These are phyloP conservation scores for Nephrotoma guestfalica DNA, from an alignment of 2,888 invertebrate species.

Conservation along the genomic window DNA sequence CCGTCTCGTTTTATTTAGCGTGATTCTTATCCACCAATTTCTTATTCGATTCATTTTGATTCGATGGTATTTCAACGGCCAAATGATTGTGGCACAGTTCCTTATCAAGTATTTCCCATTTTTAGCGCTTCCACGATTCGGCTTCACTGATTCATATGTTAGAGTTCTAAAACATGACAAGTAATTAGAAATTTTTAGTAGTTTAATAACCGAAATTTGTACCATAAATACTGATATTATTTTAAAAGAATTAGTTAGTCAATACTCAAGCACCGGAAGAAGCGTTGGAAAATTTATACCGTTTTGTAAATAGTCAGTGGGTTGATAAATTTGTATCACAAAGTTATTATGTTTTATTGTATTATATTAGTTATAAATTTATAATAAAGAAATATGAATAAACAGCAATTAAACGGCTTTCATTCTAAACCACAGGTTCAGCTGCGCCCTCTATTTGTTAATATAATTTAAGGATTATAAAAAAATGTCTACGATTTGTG, in stretches of 20 bases:
- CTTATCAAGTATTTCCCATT: conserved; percentile 54
- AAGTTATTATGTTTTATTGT: not conserved
- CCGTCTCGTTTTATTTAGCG: conserved; percentile 23
- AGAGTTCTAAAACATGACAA: conserved; percentile 33
- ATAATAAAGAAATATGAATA: not conserved
- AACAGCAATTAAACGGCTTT: not conserved
- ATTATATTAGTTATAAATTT: not conserved
- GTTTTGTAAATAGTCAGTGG: not conserved
- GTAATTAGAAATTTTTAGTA: not conserved
- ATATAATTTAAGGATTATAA: not conserved
- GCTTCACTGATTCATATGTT: conserved; percentile 43
- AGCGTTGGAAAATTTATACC: not conserved
- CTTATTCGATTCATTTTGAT: conserved; percentile 35
- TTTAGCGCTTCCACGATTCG: conserved; percentile 50
- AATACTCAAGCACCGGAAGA: not conserved
- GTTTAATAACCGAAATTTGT: not conserved
- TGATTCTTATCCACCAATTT: conserved; percentile 24
- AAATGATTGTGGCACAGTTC: conserved; percentile 41
- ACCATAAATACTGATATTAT: not conserved
- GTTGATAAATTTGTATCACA: not conserved
- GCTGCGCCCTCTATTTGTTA: not conserved
- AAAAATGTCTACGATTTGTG: not conserved
- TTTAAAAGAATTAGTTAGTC: not conserved
- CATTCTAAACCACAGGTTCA: no score
- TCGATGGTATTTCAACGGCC: conserved; percentile 44